Conservation (phyloP, 2,113 vertebrate genomes). For the Gasterosteus aculeatus region DNA sequence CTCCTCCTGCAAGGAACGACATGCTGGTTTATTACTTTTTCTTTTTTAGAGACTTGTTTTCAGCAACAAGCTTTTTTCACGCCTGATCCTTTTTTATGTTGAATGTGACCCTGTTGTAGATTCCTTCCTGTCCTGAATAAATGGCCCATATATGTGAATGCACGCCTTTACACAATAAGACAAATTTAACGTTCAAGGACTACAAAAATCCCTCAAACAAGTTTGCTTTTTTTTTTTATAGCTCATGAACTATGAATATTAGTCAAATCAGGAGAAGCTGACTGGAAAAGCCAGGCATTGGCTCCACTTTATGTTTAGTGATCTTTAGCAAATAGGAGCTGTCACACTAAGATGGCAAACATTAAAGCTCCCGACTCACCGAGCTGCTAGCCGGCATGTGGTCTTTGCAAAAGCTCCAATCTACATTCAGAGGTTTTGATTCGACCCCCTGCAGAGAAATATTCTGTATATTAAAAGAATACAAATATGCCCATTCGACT, state of each 20-base stretch:
- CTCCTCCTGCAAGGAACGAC: slow-evolving; percentile 28
- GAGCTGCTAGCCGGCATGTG: not conserved
- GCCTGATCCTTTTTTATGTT: slow-evolving; percentile 49
- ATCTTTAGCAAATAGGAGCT: not conserved
- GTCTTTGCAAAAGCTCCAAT: not conserved
- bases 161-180: not conserved
- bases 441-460: not conserved
- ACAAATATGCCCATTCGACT: not conserved
- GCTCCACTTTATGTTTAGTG: not conserved
- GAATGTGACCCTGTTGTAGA: slow-evolving; percentile 42
- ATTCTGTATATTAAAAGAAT: not conserved
- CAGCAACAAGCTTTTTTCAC: slow-evolving; percentile 49
- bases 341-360: not conserved
- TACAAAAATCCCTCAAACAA: not conserved
- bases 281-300: not conserved
- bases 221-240: not conserved
- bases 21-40: slow-evolving; percentile 16
- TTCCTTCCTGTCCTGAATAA: slow-evolving; percentile 55
- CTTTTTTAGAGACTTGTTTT: slow-evolving; percentile 28
- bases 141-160: not conserved
- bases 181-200: not conserved
- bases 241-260: not conserved
- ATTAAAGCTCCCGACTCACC: not conserved
- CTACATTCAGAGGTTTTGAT: not conserved
- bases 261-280: not conserved